Percentiles rank a stretch among this genome's conserved stretches.
Evolutionary conservation across 53 echinoderm and acorn worm species (phyloP).

Genomic region (Paracentrotus lividus): DNA sequence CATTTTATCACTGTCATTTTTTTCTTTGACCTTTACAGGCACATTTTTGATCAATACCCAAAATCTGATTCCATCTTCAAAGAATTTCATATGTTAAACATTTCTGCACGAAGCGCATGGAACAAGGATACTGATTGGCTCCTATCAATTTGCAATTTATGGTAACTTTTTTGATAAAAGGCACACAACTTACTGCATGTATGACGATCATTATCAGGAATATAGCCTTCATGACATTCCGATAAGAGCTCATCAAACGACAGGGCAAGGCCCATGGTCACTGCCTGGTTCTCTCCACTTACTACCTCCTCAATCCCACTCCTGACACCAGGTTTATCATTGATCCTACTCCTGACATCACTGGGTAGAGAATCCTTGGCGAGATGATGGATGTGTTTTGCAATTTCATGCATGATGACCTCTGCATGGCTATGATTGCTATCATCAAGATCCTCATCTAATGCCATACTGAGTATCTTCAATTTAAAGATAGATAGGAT

Average conservation of each 20-base stretch:
- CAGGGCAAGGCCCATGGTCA: not conserved
- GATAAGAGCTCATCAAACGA: constrained; percentile 10
- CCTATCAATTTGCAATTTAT: no score
- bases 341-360: constrained; percentile 19
- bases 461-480: constrained; percentile 30
- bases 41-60: no score
- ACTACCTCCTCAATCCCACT: not conserved
- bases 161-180: no score
- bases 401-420: not conserved
- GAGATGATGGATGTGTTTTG: constrained; percentile 28
- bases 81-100: no score
- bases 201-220: constrained; percentile 2
- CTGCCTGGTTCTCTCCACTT: not conserved
- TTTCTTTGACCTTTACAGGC: no score
- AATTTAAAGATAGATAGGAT: no score
- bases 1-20: no score
- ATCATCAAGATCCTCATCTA: not conserved
- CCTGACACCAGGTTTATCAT: not conserved
- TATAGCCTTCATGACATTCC: constrained; percentile 53
- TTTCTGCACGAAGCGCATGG: no score
- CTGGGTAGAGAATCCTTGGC: not conserved
- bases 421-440: not conserved
- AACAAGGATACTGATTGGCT: no score
- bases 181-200: constrained; percentile 48
- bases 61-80: no score